phyloP scores from a whole-genome alignment of 2,888 invertebrate genomes.

The Laothoe populi region DNA sequence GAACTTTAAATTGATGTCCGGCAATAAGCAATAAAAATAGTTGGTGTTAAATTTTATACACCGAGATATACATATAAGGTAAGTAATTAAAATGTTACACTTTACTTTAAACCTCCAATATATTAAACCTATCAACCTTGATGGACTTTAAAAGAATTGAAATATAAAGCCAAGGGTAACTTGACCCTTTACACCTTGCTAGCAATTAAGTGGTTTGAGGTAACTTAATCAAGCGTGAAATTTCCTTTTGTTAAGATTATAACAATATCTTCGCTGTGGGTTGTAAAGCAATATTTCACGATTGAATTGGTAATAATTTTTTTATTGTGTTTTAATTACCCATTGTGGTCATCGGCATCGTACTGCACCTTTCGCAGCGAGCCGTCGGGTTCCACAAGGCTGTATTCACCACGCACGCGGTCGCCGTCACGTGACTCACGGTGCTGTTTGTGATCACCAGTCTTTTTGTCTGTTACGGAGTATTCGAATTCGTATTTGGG shows the following conservation, averaged over 20 bases:
- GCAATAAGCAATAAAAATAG: neutral
- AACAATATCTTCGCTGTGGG: neutral
- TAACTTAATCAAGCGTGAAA: constrained; percentile 19
- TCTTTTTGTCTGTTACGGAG: constrained; percentile 83
- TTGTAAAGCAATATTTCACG: neutral
- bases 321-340: constrained; percentile 60
- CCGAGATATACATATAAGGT: neutral
- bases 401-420: constrained; percentile 83
- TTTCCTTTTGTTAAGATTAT: constrained; percentile 20
- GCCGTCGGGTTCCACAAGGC: constrained; percentile 83
- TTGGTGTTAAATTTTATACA: neutral
- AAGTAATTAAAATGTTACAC: neutral
- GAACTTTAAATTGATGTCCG: neutral
- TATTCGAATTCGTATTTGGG: constrained; percentile 86
- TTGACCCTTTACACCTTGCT: constrained; percentile 11
- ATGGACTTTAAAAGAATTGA: neutral
- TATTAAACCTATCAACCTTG: constrained; percentile 3
- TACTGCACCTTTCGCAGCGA: constrained; percentile 84
- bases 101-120: neutral
- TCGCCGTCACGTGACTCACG: constrained; percentile 83
- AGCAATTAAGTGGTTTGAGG: constrained; percentile 2
- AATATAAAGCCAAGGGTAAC: constrained; percentile 16
- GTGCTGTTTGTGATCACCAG: constrained; percentile 84
- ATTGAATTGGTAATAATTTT: neutral
- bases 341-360: constrained; percentile 84